Evolutionary conservation across 2,113 vertebrate genomes (phyloP), one percentile per base, ranked within the genome.

Genomic region (Lophius piscatorius): DNA sequence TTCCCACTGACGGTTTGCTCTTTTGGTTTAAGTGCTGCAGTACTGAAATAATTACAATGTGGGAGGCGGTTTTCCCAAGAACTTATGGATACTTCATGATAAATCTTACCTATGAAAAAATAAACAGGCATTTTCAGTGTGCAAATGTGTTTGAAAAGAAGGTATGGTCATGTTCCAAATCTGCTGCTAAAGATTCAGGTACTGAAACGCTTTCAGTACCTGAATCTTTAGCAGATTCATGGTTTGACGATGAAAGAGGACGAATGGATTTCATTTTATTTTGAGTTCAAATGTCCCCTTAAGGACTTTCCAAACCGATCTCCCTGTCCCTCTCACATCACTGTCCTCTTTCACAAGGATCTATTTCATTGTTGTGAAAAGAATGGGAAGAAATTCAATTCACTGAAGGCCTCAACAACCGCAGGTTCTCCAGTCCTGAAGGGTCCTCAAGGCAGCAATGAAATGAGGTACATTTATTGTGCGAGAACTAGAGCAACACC

Each of bases 61-160:
- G 62, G 71, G 72, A 58, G 72, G 41, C 57, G 8, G 12, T 12
- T 34, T 75, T 70, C 66, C 54, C 66, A 73, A 57, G 67, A 31
- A 54, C n/a, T 66, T 22, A 12, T 31, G 29, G 10, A 2, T 14
- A 9, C 24, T 57, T 6, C n/a, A 13, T 33, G 22, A 4, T 0
- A 52, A 56, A 66, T 55, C 63, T 50, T 20, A 6, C 40, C 17
- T 26, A 28, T n/a, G 6, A 63, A 64, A 42, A 50, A 41, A 47
- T 49, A 72, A 81, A 69, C 55, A 52, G 3, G 21, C 22, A 24
- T 40, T 52, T 18, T 16, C 14, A 31, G 46, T 14, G 29, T 56
- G 44, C 17, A 8, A 0, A 21, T 35, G 47, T 47, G 41, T 68
- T 69, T 73, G 57, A 23, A 41, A 17, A 29, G 29, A 45, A 39